These are phyloP conservation scores for Thalassaphorura encarpata DNA, from an alignment of 1,140 invertebrate genomes.

Conservation along the genomic window DNA sequence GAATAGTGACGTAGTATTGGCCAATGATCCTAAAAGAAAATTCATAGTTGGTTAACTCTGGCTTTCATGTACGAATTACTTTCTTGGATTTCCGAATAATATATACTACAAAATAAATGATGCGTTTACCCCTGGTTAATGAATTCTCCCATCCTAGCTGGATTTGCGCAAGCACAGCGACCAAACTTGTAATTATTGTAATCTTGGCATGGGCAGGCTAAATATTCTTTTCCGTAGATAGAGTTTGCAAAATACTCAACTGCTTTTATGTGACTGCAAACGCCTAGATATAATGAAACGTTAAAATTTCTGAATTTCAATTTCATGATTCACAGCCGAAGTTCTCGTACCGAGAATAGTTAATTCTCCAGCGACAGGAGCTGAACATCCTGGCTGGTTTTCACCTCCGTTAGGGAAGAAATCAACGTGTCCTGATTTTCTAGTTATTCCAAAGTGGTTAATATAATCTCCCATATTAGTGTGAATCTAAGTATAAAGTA, in stretches of 20 bases:
- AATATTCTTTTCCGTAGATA: conserved; percentile 16
- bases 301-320: not conserved
- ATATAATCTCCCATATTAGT: conserved; percentile 17
- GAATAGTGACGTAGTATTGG: no score
- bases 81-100: no score
- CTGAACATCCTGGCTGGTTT: conserved; percentile 24
- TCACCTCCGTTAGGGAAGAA: conserved; percentile 27
- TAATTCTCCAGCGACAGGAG: conserved; percentile 13
- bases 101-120: no score
- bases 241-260: conserved; percentile 21
- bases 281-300: conserved; percentile 10
- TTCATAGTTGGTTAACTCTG: no score
- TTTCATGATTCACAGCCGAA: not conserved
- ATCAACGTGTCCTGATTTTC: conserved; percentile 8
- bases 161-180: not conserved
- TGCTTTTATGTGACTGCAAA: conserved; percentile 29
- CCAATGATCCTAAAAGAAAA: no score
- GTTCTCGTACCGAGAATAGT: conserved; percentile 5
- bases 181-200: conserved; percentile 8
- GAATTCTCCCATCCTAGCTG: conserved; percentile 16
- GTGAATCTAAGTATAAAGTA: no score
- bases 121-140: conserved; percentile 8
- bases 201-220: conserved; percentile 8
- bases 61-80: no score
- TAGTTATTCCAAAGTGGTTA: conserved; percentile 10